Percentiles rank a stretch among this genome's conserved stretches.
Evolutionary conservation across 2,797 vertebrate genomes (phyloP).

Genomic region (Momotus momota): DNA sequence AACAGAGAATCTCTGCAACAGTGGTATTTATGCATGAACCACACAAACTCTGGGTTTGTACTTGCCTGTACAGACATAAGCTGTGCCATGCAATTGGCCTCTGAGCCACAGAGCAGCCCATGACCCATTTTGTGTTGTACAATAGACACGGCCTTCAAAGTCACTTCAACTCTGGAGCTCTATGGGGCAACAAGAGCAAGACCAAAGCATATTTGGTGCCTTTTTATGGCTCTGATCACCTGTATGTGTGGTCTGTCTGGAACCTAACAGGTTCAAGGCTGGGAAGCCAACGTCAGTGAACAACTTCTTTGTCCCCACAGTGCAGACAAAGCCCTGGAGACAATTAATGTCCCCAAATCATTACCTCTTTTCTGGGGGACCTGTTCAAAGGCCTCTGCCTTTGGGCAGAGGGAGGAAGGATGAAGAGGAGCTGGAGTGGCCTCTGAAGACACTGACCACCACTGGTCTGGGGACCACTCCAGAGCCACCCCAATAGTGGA

Average conservation of each 20-base stretch:
- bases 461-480: background rate
- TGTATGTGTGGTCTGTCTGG: background rate
- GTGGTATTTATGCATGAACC: background rate
- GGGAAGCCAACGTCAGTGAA: background rate
- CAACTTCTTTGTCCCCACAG: background rate
- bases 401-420: background rate
- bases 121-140: background rate
- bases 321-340: background rate
- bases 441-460: background rate
- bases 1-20: background rate
- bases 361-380: background rate
- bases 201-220: background rate
- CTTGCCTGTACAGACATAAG: background rate
- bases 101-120: background rate
- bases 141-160: background rate
- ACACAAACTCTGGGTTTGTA: background rate
- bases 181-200: background rate
- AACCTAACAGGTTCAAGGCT: background rate
- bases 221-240: background rate
- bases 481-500: fast-evolving
- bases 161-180: background rate
- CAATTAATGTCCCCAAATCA: background rate
- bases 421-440: background rate
- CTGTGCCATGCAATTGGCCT: background rate
- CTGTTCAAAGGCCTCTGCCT: background rate